Evolutionary conservation across 1,140 invertebrate genomes (phyloP), one percentile per base, ranked within the genome.

Genomic region (Ips typographus): DNA sequence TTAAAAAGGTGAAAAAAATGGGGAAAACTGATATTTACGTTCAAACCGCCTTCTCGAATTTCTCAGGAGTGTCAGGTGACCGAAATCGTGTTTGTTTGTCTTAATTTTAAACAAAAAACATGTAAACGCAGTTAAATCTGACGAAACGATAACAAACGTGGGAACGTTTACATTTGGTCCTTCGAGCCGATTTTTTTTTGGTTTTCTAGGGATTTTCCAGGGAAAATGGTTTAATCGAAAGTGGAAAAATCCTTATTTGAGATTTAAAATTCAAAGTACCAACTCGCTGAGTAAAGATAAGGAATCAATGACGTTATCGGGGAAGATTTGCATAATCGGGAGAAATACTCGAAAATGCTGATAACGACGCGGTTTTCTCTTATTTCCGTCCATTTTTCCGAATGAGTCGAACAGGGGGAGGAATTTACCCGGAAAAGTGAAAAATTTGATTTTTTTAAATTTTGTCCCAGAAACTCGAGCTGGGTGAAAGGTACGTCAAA

Each of bases 251-350:
- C 5, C 5, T 5, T n/a, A 49, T 22, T 49, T 22, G 22, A 7
- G 7, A 56, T 56, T 56, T 56, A n/a, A 56, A 56, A 56, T 56
- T 56, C 53, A 56, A 56, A 56, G 38, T 39, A 40, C 53, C 7
- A 56, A 56, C n/a, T n/a, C 53, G 53, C 53, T 49, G 7, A 22
- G 53, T 36, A 56, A 37, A 56, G 22, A 40, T 56, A 56, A 56
- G n/a, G 53, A 56, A 56, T 56, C 53, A 56, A 56, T 56, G 53
- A 37, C 53, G 8, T 56, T 36, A 56, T 56, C 22, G 53, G 3
- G n/a, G 53, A 36, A 40, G 7, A 56, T 56, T 38, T 56, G 53
- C 53, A 56, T 56, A 56, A 56, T 56, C 53, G 38, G 38, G 7
- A 56, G 53, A 40, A 40, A 40, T 7, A 37, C 53, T 56, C 39